phyloP scores from a whole-genome alignment of 2,888 invertebrate species.

The Melieria omissa region DNA sequence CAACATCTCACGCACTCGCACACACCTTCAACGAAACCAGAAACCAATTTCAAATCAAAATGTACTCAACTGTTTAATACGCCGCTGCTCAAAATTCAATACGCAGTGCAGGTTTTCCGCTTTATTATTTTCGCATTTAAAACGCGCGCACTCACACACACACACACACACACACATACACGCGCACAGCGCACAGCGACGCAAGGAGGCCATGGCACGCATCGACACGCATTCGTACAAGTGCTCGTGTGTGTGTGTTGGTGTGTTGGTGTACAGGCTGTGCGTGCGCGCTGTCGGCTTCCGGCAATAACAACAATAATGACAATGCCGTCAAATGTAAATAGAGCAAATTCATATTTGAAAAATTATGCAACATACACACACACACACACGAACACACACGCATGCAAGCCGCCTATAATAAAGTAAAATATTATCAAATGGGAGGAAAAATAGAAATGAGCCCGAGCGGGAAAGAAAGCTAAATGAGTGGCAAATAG shows the following conservation, averaged over 20 bases:
- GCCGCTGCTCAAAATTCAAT: neutral
- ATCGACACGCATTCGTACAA: neutral
- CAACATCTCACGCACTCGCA: neutral
- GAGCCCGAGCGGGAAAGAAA: neutral
- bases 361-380: too few relatives aligned
- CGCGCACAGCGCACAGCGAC: neutral
- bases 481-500: neutral
- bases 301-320: too few relatives aligned
- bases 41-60: neutral
- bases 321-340: too few relatives aligned
- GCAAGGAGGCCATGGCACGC: neutral
- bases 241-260: too few relatives aligned
- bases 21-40: neutral
- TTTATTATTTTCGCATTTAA: conserved; percentile 7
- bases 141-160: neutral
- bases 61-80: neutral
- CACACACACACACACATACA: neutral
- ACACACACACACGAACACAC: too few relatives aligned
- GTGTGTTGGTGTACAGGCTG: too few relatives aligned
- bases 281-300: too few relatives aligned
- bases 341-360: too few relatives aligned
- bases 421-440: neutral
- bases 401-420: too few relatives aligned
- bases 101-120: neutral
- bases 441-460: neutral